Conservation (phyloP, 2,888 invertebrate species). For the Myopa testacea region DNA sequence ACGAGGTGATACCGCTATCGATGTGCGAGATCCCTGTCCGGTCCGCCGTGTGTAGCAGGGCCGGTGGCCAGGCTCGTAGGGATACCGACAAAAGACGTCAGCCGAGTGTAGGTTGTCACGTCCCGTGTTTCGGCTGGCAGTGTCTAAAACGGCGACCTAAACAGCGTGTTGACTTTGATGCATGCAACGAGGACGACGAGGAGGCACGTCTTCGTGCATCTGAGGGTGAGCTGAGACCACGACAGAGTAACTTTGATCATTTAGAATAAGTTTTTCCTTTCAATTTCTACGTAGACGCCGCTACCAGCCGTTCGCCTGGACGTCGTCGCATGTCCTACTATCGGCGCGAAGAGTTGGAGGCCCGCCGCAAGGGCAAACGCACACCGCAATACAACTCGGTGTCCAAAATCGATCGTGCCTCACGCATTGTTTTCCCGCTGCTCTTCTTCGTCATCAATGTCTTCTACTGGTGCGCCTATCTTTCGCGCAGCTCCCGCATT, state of each 20-base stretch:
- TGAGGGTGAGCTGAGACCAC: constrained; percentile 51
- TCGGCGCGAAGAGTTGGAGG: constrained; percentile 63
- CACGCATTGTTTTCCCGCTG: constrained; percentile 81
- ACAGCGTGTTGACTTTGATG: constrained; percentile 46
- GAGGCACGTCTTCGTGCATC: constrained; percentile 59
- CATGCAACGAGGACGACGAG: constrained; percentile 62
- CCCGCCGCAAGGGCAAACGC: constrained; percentile 63
- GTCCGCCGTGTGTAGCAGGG: constrained; percentile 43
- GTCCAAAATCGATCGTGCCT: constrained; percentile 82
- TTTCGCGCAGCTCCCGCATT: constrained; percentile 72
- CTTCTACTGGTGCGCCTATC: constrained; percentile 83
- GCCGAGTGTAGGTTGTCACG: constrained; percentile 27
- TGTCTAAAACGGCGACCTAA: constrained; percentile 49
- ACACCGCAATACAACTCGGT: constrained; percentile 81
- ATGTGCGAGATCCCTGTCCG: constrained; percentile 72
- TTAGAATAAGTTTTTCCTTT: neutral
- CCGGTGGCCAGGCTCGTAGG: neutral
- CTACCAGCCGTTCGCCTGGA: constrained; percentile 46
- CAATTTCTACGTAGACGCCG: constrained; percentile 42
- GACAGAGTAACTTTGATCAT: neutral
- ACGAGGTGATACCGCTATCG: constrained; percentile 76
- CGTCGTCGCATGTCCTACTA: constrained; percentile 64
- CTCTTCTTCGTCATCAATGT: constrained; percentile 81
- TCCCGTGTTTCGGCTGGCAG: constrained; percentile 55
- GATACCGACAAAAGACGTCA: neutral